Percentiles rank a stretch among this genome's conserved stretches.
phyloP scores from a whole-genome alignment of 2,113 vertebrate genomes.

The Notiomystis cincta region DNA sequence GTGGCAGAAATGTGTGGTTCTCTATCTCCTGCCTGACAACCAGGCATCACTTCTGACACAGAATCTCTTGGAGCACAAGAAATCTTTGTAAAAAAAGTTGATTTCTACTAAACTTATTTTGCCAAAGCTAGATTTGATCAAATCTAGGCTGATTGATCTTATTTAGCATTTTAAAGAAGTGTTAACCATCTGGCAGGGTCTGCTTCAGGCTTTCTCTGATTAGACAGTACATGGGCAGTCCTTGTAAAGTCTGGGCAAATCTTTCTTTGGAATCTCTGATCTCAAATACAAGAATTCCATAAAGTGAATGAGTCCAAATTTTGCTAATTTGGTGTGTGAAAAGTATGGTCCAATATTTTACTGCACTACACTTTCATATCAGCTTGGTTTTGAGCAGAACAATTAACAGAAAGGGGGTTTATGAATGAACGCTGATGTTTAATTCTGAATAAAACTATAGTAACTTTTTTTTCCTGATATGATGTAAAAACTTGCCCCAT shows the following conservation, averaged over 20 bases:
- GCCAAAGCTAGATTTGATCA: not conserved
- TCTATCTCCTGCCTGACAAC: not conserved
- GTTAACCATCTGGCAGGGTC: not conserved
- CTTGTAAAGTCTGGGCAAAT: not conserved
- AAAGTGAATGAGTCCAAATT: not conserved
- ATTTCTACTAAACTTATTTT: not conserved
- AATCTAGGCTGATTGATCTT: not conserved
- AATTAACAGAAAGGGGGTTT: not conserved
- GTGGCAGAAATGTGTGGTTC: not conserved
- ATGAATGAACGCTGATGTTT: not conserved
- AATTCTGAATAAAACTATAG: not conserved
- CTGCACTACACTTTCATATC: not conserved
- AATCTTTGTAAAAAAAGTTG: not conserved
- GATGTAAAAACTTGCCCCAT: not conserved
- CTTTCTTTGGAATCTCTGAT: not conserved
- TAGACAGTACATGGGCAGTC: accelerated
- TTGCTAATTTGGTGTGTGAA: not conserved
- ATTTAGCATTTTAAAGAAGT: not conserved
- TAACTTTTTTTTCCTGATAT: not conserved
- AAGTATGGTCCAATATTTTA: not conserved
- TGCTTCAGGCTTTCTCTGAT: not conserved
- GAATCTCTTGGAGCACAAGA: not conserved
- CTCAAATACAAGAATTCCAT: not conserved
- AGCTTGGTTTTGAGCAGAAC: not conserved
- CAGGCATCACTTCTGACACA: not conserved